A percentile compares a stretch with the other conserved stretches of the same genome.
These are phyloP conservation scores for Phasia obesa DNA, from an alignment of 2,888 invertebrate species.

Conservation along the genomic window DNA sequence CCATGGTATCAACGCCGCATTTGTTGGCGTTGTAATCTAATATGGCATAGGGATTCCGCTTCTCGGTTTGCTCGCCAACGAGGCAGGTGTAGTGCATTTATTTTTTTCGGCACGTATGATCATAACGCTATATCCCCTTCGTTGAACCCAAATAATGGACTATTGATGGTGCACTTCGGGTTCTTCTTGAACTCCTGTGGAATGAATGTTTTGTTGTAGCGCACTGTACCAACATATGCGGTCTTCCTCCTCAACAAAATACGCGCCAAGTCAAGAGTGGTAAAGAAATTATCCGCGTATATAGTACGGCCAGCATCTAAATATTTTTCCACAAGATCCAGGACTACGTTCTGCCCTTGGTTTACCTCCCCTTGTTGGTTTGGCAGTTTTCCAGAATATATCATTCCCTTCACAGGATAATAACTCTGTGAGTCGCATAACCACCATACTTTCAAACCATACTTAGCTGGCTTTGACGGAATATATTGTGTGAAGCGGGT, in stretches of 20 bases:
- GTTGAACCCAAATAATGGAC: too few relatives aligned
- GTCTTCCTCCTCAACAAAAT: neutral
- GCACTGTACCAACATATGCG: neutral
- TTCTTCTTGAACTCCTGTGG: slow-evolving; percentile 3
- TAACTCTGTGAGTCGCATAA: slow-evolving; percentile 44
- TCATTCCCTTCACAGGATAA: slow-evolving; percentile 57
- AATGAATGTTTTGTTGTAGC: slow-evolving; percentile 1
- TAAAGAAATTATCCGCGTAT: slow-evolving; percentile 3
- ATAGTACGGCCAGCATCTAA: slow-evolving; percentile 19
- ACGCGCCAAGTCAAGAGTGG: neutral
- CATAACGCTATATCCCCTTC: too few relatives aligned
- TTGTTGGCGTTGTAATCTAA: slow-evolving; percentile 10
- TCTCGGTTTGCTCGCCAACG: slow-evolving; percentile 21
- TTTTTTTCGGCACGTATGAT: neutral
- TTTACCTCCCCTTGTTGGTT: slow-evolving; percentile 8
- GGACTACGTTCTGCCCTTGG: slow-evolving; percentile 55
- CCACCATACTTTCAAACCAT: slow-evolving; percentile 50
- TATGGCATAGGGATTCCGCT: slow-evolving; percentile 1
- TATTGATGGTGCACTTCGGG: neutral
- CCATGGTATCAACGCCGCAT: slow-evolving; percentile 22
- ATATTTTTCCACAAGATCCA: slow-evolving; percentile 27
- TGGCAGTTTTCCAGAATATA: slow-evolving; percentile 58
- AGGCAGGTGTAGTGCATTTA: slow-evolving; percentile 17
- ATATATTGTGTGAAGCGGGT: too few relatives aligned
- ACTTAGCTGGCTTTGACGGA: too few relatives aligned